Evolutionary conservation across 2,888 invertebrate genomes (phyloP).

Genomic region (Phortica magna): DNA sequence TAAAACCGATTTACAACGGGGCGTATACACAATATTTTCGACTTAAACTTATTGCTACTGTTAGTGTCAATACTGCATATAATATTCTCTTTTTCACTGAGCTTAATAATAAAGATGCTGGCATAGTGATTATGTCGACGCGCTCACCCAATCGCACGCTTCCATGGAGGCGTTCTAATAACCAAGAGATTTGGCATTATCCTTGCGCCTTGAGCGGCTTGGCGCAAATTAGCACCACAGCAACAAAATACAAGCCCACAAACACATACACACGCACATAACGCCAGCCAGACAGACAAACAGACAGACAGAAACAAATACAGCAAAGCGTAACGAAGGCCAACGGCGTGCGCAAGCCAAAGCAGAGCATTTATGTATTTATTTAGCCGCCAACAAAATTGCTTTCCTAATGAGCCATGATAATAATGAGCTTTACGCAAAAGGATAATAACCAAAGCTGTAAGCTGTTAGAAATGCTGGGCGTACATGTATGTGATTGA

Average conservation of each 20-base stretch:
- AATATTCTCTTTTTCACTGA: conserved; percentile 7
- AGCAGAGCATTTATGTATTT: conserved; percentile 31
- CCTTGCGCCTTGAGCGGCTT: conserved; percentile 59
- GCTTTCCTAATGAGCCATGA: conserved; percentile 70
- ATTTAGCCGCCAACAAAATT: conserved; percentile 54
- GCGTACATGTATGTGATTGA: conserved; percentile 43
- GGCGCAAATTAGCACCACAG: conserved; percentile 70
- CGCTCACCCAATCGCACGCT: background rate
- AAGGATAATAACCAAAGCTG: conserved; percentile 7
- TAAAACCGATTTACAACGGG: conserved; percentile 16
- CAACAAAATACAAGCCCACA: conserved; percentile 55
- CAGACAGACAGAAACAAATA: conserved; percentile 22
- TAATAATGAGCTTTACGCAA: conserved; percentile 64
- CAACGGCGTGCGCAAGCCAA: conserved; percentile 5
- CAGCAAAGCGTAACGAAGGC: conserved; percentile 25
- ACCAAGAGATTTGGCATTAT: conserved; percentile 58
- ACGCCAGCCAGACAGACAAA: conserved; percentile 41
- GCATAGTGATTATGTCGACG: conserved; percentile 15
- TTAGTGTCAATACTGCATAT: background rate
- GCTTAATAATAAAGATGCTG: conserved; percentile 13
- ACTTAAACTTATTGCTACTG: background rate
- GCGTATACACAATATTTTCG: conserved; percentile 24
- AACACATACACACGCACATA: conserved; percentile 43
- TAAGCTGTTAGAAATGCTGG: conserved; percentile 4
- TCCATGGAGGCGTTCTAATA: background rate